These are phyloP conservation scores for Apostichopus parvimensis DNA, from an alignment of 35 echinoderm and acorn worm genomes.

Conservation along the genomic window DNA sequence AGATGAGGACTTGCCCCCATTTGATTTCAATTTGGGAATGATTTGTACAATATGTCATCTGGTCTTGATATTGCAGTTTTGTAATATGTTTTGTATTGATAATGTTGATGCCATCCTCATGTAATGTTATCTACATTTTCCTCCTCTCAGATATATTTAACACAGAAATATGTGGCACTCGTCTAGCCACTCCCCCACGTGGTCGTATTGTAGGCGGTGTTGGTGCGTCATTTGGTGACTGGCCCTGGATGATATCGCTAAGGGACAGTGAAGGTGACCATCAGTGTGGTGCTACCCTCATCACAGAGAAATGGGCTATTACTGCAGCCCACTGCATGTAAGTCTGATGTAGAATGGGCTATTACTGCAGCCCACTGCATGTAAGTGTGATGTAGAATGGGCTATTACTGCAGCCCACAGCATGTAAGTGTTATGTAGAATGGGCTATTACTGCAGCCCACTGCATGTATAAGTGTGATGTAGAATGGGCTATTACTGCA, in stretches of 20 bases:
- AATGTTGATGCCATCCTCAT: not conserved
- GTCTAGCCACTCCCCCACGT: not conserved
- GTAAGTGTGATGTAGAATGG: not conserved
- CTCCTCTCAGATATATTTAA: constrained; percentile 21
- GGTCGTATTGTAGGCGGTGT: constrained; percentile 31
- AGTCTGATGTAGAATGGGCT: not conserved
- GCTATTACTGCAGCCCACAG: not conserved
- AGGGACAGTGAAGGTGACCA: constrained; percentile 8
- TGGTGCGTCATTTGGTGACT: not conserved
- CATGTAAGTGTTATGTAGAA: not conserved
- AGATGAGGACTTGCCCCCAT: too few species aligned
- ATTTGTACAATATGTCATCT: not conserved
- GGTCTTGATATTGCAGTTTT: not conserved
- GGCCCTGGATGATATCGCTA: constrained; percentile 49
- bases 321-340: not conserved
- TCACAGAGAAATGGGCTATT: constrained; percentile 46
- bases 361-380: not conserved
- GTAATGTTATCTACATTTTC: not conserved
- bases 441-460: not conserved
- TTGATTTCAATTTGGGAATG: not conserved
- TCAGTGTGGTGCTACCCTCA: constrained; percentile 45
- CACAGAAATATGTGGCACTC: constrained; percentile 51
- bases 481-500: not conserved
- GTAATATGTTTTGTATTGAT: not conserved
- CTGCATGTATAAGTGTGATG: not conserved